phyloP scores from a whole-genome alignment of 1,140 invertebrate genomes.

The Theocolax elegans region DNA sequence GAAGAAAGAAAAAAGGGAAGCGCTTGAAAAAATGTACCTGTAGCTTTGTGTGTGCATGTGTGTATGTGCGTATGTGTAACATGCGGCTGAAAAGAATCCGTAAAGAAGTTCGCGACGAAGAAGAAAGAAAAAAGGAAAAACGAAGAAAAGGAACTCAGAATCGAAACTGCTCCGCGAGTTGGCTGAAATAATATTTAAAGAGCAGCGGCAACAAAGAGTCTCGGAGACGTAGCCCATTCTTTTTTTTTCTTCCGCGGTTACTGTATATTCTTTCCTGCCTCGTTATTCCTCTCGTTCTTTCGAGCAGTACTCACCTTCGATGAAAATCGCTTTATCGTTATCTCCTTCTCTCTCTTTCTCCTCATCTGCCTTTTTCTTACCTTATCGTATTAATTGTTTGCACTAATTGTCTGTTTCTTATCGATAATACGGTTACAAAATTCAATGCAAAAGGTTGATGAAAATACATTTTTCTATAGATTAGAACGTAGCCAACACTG shows the following conservation, averaged over 20 bases:
- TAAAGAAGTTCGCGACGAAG: not conserved
- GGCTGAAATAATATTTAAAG: conserved; percentile 44
- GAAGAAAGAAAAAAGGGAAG: not conserved
- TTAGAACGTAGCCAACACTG: too few relatives aligned
- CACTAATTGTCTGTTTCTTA: too few relatives aligned
- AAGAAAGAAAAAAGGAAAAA: not conserved
- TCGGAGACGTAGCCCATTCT: not conserved
- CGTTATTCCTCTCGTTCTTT: not conserved
- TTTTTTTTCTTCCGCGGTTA: not conserved
- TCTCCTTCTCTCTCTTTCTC: not conserved
- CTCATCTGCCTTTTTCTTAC: too few relatives aligned
- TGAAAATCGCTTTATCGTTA: conserved; percentile 18
- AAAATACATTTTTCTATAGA: too few relatives aligned
- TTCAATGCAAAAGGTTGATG: too few relatives aligned
- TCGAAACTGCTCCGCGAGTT: conserved; percentile 11
- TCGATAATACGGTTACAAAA: too few relatives aligned
- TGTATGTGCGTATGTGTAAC: too few relatives aligned
- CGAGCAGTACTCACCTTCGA: not conserved
- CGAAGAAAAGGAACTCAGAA: not conserved
- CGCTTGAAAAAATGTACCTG: not conserved
- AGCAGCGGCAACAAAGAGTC: conserved; percentile 35
- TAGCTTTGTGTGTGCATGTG: too few relatives aligned
- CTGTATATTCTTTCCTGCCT: not conserved
- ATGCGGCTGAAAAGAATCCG: too few relatives aligned
- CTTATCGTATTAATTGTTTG: too few relatives aligned